These are phyloP conservation scores for Andrena chrysosceles DNA, from an alignment of 2,888 invertebrate genomes.

Conservation along the genomic window DNA sequence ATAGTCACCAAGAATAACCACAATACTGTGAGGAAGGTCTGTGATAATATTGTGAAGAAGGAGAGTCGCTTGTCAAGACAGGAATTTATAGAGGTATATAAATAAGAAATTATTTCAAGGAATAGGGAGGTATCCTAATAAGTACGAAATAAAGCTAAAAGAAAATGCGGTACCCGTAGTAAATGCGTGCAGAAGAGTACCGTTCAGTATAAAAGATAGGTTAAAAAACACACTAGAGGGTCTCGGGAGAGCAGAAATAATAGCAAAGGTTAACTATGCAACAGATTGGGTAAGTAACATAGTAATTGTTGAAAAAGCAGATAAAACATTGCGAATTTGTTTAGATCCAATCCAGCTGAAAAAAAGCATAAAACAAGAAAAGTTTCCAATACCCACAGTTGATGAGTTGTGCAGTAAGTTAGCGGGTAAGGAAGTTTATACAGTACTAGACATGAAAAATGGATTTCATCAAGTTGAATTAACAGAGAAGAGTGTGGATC, in stretches of 20 bases:
- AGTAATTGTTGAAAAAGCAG: slow-evolving; percentile 35
- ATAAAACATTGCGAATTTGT: slow-evolving; percentile 42
- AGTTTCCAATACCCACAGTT: background rate
- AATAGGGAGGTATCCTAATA: slow-evolving; percentile 8
- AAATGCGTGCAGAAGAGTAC: slow-evolving; percentile 10
- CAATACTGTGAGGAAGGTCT: background rate
- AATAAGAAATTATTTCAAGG: slow-evolving; percentile 12
- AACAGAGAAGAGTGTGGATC: slow-evolving; percentile 40
- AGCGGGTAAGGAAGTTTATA: slow-evolving; percentile 43
- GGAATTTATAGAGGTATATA: background rate
- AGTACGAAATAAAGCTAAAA: slow-evolving; percentile 10
- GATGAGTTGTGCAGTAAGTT: slow-evolving; percentile 11
- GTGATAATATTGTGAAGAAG: background rate
- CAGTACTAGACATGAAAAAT: slow-evolving; percentile 53
- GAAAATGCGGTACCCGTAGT: background rate
- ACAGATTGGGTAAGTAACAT: slow-evolving; percentile 50
- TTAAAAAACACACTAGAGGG: slow-evolving; percentile 1
- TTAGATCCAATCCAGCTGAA: slow-evolving; percentile 22
- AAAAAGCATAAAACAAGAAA: background rate
- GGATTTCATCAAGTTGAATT: slow-evolving; percentile 60
- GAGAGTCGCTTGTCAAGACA: background rate
- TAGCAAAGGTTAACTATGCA: slow-evolving; percentile 35
- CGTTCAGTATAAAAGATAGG: slow-evolving; percentile 5
- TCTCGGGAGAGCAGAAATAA: slow-evolving; percentile 15
- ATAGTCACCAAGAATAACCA: background rate